Percentiles rank a stretch among this genome's conserved stretches.
phyloP scores from a whole-genome alignment of 1,140 invertebrate genomes.

The Aphaenogaster rudis region DNA sequence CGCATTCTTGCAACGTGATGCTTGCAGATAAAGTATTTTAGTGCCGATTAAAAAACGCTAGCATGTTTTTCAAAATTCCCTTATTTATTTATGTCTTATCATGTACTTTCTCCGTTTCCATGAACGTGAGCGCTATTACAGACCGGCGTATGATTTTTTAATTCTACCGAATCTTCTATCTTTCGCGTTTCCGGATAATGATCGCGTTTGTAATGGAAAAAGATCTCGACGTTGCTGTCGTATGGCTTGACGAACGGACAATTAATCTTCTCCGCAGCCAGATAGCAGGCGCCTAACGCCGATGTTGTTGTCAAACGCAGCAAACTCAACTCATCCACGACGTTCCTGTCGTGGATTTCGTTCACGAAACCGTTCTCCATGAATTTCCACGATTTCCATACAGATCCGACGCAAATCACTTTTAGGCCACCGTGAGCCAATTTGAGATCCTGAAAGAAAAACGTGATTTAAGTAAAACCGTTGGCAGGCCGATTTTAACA shows the following conservation, averaged over 20 bases:
- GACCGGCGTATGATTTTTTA: background rate
- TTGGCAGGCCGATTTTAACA: background rate
- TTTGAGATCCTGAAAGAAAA: constrained; percentile 85
- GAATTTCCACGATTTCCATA: constrained; percentile 97
- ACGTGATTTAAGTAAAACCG: background rate
- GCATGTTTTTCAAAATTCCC: background rate
- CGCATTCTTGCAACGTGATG: background rate
- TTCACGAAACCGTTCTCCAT: constrained; percentile 91
- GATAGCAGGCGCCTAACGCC: constrained; percentile 92
- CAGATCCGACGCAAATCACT: constrained; percentile 97
- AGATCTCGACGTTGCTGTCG: constrained; percentile 86
- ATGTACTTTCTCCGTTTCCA: constrained; percentile 13
- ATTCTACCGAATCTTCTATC: background rate
- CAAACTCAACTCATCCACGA: constrained; percentile 89
- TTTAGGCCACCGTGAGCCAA: constrained; percentile 90
- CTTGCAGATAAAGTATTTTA: background rate
- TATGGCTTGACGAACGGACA: constrained; percentile 86
- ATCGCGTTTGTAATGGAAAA: constrained; percentile 86
- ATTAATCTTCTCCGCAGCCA: constrained; percentile 90
- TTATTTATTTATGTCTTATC: constrained; percentile 32
- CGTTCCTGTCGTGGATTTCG: constrained; percentile 86
- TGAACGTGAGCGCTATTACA: background rate
- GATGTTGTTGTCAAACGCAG: constrained; percentile 89
- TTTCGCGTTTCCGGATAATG: constrained; percentile 54
- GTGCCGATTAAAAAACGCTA: background rate